Base-by-base conservation (phyloP, 2,888 invertebrate species). In the Leucoptera coffeella region DNA sequence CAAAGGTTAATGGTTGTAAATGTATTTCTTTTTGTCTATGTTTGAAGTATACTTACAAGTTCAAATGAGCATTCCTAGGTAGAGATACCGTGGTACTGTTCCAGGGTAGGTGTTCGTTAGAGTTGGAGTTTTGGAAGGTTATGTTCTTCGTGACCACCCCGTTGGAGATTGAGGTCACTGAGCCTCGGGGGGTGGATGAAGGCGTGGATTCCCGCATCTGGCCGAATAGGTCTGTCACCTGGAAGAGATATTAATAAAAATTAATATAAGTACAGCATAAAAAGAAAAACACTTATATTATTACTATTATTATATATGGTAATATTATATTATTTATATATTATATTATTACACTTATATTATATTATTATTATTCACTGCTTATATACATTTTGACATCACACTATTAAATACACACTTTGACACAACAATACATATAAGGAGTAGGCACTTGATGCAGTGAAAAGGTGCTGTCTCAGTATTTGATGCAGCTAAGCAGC, bases 161-260 rank as follows among this genome's bases (percentile, higher is more conserved):
- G 17, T 44, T 45, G 22, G 42, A 34, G 2, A 64, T 41, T 1
- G 65, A 62, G 23, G 37, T 39, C 17, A 41, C 50, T 19, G 64
- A 60, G 2, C 58, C 56, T 29, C 40, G 39, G 37, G 58, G 64
- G 42, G 55, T 60, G 2, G 47, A 35, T 0, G 48, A 49, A 0
- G 64, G 58, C 0, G 57, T 65, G n/a, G 55, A 77, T 42, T 84
- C 84, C 38, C 81, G 77, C 77, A 85, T 83, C 41, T 82, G 78
- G 31, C 73, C 73, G 56, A 85, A 82, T 28, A 85, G 61, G 29
- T 85, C 84, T 10, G 78, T 72, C 25, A 85, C 83, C 85, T 86
- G 61, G 3, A 64, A 69, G 19, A 37, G 20, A 35, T 33, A 28
- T 17, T 17, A 17, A 17, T 17, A 17, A 9, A 9, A 9, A 17